phyloP scores from a whole-genome alignment of 2,113 vertebrate species.

The Ranitomeya variabilis region DNA sequence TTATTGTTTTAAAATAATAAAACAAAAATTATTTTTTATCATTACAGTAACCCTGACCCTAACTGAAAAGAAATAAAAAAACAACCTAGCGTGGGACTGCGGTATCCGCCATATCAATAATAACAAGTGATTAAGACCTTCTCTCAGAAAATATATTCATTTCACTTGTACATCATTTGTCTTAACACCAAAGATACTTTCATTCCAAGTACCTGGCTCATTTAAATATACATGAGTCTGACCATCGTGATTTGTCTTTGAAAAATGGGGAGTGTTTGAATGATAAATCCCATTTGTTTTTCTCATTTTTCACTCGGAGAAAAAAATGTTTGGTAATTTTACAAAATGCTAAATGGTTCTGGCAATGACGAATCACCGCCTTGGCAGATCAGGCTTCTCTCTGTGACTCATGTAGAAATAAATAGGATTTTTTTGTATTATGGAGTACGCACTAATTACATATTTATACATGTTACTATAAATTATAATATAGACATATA shows the following conservation, averaged over 20 bases:
- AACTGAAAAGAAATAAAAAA: not conserved
- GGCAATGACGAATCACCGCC: slow-evolving; percentile 51
- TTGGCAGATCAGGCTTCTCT: slow-evolving; percentile 34
- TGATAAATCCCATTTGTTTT: slow-evolving; percentile 58
- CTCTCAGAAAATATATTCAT: slow-evolving; percentile 59
- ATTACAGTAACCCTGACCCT: not conserved
- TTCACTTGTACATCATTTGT: slow-evolving; percentile 53
- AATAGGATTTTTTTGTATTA: slow-evolving; percentile 27
- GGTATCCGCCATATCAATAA: not conserved
- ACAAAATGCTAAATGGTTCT: slow-evolving; percentile 55
- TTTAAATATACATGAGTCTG: slow-evolving; percentile 59
- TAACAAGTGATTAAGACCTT: slow-evolving; percentile 57
- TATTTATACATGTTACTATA: not conserved
- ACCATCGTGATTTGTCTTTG: slow-evolving; percentile 58
- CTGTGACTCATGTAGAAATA: slow-evolving; percentile 34
- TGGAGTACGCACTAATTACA: slow-evolving; percentile 11
- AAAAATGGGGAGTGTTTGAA: slow-evolving; percentile 53
- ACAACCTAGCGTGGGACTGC: not conserved
- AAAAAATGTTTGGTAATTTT: slow-evolving; percentile 55
- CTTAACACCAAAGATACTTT: slow-evolving; percentile 52
- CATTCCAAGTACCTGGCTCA: slow-evolving; percentile 49
- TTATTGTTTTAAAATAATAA: too few relatives aligned
- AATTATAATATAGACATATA: not conserved
- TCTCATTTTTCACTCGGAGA: slow-evolving; percentile 55
- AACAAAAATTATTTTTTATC: too few relatives aligned